Percentiles rank a stretch among this genome's conserved stretches.
These are phyloP conservation scores for Daubentonia madagascariensis DNA, from an alignment of 2,113 vertebrate species.

Conservation along the genomic window DNA sequence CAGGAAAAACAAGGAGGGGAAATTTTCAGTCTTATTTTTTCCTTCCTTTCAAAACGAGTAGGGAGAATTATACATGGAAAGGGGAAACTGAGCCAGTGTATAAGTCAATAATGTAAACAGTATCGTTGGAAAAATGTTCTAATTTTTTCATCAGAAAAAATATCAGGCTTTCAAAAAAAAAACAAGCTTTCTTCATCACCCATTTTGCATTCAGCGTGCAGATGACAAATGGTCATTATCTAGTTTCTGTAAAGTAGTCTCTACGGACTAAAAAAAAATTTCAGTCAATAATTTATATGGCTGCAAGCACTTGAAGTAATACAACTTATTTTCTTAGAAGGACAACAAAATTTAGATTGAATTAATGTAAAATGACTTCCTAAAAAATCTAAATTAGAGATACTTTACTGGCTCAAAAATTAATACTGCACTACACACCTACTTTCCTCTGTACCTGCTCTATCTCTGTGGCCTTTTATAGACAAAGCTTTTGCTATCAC, in stretches of 20 bases:
- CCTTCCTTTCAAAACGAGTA: background rate
- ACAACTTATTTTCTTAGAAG: constrained; percentile 9
- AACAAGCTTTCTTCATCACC: background rate
- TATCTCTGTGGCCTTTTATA: background rate
- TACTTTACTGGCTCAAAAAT: background rate
- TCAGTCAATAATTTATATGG: background rate
- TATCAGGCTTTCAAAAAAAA: background rate
- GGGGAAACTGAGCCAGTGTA: background rate
- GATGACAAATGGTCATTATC: background rate
- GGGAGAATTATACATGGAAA: background rate
- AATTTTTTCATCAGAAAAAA: background rate
- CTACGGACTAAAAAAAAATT: background rate
- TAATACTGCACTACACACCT: background rate
- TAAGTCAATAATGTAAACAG: background rate
- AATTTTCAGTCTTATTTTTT: background rate
- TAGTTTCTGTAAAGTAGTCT: background rate
- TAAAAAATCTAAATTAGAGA: background rate
- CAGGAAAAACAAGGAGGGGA: background rate
- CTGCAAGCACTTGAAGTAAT: background rate
- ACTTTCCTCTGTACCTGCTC: background rate
- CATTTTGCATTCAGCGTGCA: background rate
- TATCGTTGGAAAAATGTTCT: background rate
- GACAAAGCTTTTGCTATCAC: background rate
- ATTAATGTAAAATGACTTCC: background rate
- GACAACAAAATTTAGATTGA: background rate